Base-by-base conservation (phyloP, 2,113 vertebrate genomes). In the Lamprotornis superbus region DNA sequence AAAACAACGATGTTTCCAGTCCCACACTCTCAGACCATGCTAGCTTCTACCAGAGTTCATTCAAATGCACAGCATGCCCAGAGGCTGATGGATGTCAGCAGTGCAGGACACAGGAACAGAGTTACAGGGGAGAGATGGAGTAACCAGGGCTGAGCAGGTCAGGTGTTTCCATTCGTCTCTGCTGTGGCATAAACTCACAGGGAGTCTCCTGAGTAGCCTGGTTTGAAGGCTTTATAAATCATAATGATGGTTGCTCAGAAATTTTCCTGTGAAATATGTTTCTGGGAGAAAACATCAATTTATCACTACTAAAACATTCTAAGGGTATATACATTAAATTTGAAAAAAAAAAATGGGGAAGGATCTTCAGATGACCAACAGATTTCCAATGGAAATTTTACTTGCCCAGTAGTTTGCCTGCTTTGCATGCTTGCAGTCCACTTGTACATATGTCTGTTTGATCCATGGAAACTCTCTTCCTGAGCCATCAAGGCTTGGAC, bases 151-250 rank as follows among this genome's bases (percentile, higher is more conserved):
- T 80, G 70, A 91, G 75, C 55, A 74, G 82, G 75, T 92, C 82
- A 86, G 90, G 39, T 59, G 56, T 74, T 74, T 39, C 59, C 56
- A 83, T 67, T 47, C 20, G 11, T 78, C 59, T 86, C 92, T 44
- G 75, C 6, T 46, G 44, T 67, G 64, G 39, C 52, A 95, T 15
- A 86, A 90, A 91, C 44, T 67, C 64, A 59, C 30, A 60, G 30
- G 44, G 24, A 22, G 42, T 90, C 82, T 90, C 71, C 22, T 86
- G 83, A 67, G 85, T 40, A 89, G 71, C 47, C 50, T 70, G 39
- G 33, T 70, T 73, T 80, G 87, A 95, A 75, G 24, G 71, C 56
- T 92, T 93, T 93, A 96, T 91, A 88, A 93, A 94, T 96, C 75
- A 92, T 61, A 65, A 23, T 33, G 52, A 63, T 78, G 73, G 39